phyloP scores from a whole-genome alignment of 2,797 vertebrate genomes.

The Picus viridis region DNA sequence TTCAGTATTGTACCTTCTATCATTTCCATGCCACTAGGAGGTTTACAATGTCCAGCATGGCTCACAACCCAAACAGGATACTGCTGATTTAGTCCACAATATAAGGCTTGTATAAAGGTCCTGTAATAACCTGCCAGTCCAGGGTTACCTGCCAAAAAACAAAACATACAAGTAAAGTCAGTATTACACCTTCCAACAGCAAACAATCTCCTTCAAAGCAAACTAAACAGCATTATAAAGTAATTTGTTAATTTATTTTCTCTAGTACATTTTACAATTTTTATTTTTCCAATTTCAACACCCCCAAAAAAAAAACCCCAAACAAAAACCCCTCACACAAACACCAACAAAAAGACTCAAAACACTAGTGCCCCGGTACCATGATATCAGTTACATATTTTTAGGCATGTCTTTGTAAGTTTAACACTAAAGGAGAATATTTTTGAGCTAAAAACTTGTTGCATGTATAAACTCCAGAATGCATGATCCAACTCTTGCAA shows the following conservation, averaged over 20 bases:
- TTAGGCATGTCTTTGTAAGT: not conserved
- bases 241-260: not conserved
- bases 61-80: constrained; percentile 93
- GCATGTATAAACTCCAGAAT: not conserved
- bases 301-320: too few relatives aligned
- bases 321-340: too few relatives aligned
- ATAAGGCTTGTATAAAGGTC: constrained; percentile 88
- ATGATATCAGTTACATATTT: not conserved
- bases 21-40: constrained; percentile 88
- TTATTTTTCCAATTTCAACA: not conserved
- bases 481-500: not conserved
- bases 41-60: constrained; percentile 90
- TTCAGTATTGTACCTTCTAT: constrained; percentile 80
- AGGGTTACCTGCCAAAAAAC: constrained; percentile 88
- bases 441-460: not conserved
- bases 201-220: not conserved
- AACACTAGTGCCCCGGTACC: not conserved
- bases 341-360: too few relatives aligned
- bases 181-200: not conserved
- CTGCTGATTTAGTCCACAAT: constrained; percentile 76
- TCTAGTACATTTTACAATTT: not conserved
- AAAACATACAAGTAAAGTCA: constrained; percentile 41
- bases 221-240: not conserved
- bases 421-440: not conserved
- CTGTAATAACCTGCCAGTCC: constrained; percentile 89